Evolutionary conservation across 2,888 invertebrate species (phyloP), one percentile per base, ranked within the genome.

Genomic region (Hartigia nigra): DNA sequence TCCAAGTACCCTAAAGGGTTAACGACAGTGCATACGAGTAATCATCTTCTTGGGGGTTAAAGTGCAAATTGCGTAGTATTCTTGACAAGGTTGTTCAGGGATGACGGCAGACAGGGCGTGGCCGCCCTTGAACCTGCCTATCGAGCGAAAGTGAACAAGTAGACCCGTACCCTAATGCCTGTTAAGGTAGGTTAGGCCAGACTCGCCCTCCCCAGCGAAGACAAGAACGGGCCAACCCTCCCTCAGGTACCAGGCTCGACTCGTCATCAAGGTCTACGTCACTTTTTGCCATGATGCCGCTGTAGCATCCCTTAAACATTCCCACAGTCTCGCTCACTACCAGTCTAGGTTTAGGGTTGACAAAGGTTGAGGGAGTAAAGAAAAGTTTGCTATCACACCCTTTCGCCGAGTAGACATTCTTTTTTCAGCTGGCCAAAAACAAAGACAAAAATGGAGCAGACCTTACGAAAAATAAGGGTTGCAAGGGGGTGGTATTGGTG

Each of bases 91-190:
- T 76, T 78, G 78, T 79, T 77, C 74, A 80, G 77, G 76, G 77
- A 79, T 81, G 82, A 81, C 81, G 83, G 86, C 88, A 91, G 91
- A 91, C 91, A 90, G 91, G 91, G 91, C 90, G 91, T 90, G 91
- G 91, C 88, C 89, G 90, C 84, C 90, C 90, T 91, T 90, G 91
- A 90, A 88, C 89, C 87, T 86, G 86, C 82, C 86, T 84, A 85
- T 84, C 84, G 83, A 85, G 78, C 87, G 79, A 85, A 85, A 86
- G 83, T 86, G 83, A 84, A 84, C 75, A 35, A 36, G 31, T 39
- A 34, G 37, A 75, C 78, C 80, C 80, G 79, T 69, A 76, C 75
- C 70, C 39, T 77, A 74, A 78, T 77, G 78, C 69, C 79, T 77
- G 82, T 83, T 82, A 82, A 81, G 83, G 81, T 82, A 85, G 85